Evolutionary conservation across 2,888 invertebrate genomes (phyloP), one percentile per base, ranked within the genome.

Genomic region (Microdon myrmicae): DNA sequence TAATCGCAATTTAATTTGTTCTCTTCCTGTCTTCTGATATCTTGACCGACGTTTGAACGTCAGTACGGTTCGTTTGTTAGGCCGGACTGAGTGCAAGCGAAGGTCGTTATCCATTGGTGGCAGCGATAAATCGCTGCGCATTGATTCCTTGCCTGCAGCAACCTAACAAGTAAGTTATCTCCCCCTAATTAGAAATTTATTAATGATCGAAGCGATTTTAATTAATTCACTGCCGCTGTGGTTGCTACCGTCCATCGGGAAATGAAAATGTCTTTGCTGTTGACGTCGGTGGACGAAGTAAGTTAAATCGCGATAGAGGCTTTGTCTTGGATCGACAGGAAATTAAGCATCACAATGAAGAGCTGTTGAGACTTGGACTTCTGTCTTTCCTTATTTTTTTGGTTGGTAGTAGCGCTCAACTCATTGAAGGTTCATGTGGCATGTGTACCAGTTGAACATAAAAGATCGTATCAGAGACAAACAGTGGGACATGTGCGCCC

Each of bases 131-230:
- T 61, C 48, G 20, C 41, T 17, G 6, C 28, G 17, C n/a, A n/a
- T n/a, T 20, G 20, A 31, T 29, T 26, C 13, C 12, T 38, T 12
- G 26, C n/a, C n/a, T n/a, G 23, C 34, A 28, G 25, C 47, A 31
- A 48, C 41, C 41, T 20, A 47, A 35, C 37, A 56, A 67, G 56
- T 67, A 67, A 69, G 68, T 68, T 70, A 68, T 70, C 70, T 70
- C 59, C 53, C 32, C 47, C 69, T 70, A 70, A 70, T 70, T 70
- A 70, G 69, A 70, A 70, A 69, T 69, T 70, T 70, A 70, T 70
- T 70, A 70, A 70, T 69, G 69, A 61, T 68, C 68, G 67, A 64
- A 68, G 68, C 48, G 68, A 67, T 66, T 70, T 69, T 69, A 70
- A 69, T 70, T 68, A 70, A 69, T 70, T 69, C 68, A 35, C 12